Conservation (phyloP, 1,140 invertebrate genomes). For the Drosophila pseudoobscura region DNA sequence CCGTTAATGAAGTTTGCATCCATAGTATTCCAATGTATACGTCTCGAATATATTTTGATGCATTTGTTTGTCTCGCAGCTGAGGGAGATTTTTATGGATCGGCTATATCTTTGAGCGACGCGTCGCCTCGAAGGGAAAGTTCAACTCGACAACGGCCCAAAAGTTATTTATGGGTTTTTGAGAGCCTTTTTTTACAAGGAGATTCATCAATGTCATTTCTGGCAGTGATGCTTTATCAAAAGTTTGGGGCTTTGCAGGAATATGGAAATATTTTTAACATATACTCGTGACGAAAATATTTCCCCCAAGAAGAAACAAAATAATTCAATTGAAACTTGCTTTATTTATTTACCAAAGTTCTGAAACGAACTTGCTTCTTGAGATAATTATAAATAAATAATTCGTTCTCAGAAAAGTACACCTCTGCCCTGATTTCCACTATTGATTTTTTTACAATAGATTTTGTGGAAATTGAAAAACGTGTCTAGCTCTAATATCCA, state of each 20-base stretch:
- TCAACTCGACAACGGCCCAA: not conserved
- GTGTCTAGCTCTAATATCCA: too few relatives aligned
- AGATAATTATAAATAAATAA: too few relatives aligned
- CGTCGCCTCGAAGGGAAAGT: too few relatives aligned
- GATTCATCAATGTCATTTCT: constrained; percentile 41
- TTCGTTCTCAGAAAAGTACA: too few relatives aligned
- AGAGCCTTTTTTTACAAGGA: constrained; percentile 16
- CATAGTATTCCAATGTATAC: not conserved
- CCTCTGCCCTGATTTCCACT: too few relatives aligned
- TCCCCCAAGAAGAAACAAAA: too few relatives aligned
- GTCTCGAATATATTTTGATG: constrained; percentile 66
- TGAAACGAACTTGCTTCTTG: too few relatives aligned
- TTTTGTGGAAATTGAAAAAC: too few relatives aligned
- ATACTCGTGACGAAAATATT: too few relatives aligned
- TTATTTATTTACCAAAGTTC: too few relatives aligned
- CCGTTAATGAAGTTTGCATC: constrained; percentile 61
- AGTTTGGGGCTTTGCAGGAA: not conserved
- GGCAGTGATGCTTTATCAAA: not conserved
- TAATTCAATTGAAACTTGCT: too few relatives aligned
- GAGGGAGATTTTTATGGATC: constrained; percentile 53
- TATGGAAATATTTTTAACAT: not conserved
- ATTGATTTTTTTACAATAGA: too few relatives aligned
- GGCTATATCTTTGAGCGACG: constrained; percentile 22
- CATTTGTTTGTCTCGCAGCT: constrained; percentile 64
- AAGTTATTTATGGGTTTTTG: constrained; percentile 27